Conservation (phyloP, 2,797 vertebrate genomes). For the Mionectes olivaceus region DNA sequence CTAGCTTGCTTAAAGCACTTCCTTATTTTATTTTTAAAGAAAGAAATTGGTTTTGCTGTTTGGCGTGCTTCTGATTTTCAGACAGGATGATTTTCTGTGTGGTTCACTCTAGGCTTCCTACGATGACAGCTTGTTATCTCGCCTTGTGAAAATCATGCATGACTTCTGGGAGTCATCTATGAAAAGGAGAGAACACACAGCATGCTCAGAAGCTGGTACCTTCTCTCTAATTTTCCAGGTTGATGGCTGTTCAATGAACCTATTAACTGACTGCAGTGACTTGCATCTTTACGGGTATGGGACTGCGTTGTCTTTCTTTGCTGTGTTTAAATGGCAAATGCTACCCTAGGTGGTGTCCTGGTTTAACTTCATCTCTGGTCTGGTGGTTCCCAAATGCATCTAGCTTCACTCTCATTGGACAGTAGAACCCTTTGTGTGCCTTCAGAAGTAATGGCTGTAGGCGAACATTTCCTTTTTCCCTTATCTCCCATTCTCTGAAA, state of each 20-base stretch:
- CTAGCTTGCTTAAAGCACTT: neutral
- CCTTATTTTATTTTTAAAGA: neutral
- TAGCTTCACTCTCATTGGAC: neutral
- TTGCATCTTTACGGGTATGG: neutral
- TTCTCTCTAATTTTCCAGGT: neutral
- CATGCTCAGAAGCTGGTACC: neutral
- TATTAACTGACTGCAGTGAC: neutral
- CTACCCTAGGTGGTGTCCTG: neutral
- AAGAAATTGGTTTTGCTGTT: neutral
- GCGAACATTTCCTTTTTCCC: neutral
- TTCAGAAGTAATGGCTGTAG: neutral
- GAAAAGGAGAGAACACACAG: neutral
- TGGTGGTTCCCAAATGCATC: neutral
- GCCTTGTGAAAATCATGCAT: neutral
- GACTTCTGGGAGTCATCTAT: neutral
- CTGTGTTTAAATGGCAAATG: neutral
- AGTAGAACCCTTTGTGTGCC: neutral
- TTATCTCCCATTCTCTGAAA: neutral
- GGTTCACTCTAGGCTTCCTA: constrained; percentile 1
- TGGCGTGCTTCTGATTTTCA: constrained; percentile 31
- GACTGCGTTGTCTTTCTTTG: neutral
- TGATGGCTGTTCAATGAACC: neutral
- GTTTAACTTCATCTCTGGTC: neutral
- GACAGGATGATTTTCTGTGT: neutral
- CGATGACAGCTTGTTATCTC: neutral